A percentile compares a stretch with the other conserved stretches of the same genome.
Conservation (phyloP, 1,140 invertebrate genomes). For the Panagrolaimus sp. region DNA sequence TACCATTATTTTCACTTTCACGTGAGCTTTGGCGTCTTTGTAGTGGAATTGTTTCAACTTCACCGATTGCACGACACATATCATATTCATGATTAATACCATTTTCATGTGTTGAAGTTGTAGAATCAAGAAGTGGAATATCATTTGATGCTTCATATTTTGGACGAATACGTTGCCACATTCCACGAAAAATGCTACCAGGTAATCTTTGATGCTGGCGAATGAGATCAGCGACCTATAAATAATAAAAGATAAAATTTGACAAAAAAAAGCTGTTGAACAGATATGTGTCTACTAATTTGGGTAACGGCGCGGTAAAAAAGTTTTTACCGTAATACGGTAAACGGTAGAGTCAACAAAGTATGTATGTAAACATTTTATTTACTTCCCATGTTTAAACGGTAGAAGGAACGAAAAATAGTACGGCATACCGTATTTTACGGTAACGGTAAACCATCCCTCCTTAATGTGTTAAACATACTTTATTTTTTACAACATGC, state of each 20-base stretch:
- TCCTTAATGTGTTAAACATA: too few species aligned
- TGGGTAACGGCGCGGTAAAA: too few species aligned
- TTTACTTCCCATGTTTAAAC: too few species aligned
- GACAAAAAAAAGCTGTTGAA: too few species aligned
- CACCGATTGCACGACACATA: not conserved
- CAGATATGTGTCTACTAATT: too few species aligned
- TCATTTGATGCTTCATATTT: not conserved
- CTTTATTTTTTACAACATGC: slow-evolving; percentile 41
- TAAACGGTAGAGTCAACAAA: too few species aligned
- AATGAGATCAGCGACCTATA: slow-evolving; percentile 42
- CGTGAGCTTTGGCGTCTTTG: not conserved
- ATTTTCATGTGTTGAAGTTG: not conserved
- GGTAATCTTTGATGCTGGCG: slow-evolving; percentile 50
- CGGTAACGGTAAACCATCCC: too few species aligned
- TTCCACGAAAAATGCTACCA: slow-evolving; percentile 50
- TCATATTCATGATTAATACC: not conserved
- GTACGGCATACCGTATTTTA: too few species aligned
- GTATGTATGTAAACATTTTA: too few species aligned
- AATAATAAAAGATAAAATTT: too few species aligned
- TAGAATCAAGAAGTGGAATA: not conserved
- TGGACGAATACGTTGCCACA: slow-evolving; percentile 35
- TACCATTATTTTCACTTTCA: not conserved
- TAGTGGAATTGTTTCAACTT: not conserved
- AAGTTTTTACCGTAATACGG: too few species aligned
- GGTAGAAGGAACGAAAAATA: too few species aligned